Percentiles rank a stretch among this genome's conserved stretches.
Evolutionary conservation across 2,888 invertebrate genomes (phyloP).

Genomic region (Pyralis farinalis): DNA sequence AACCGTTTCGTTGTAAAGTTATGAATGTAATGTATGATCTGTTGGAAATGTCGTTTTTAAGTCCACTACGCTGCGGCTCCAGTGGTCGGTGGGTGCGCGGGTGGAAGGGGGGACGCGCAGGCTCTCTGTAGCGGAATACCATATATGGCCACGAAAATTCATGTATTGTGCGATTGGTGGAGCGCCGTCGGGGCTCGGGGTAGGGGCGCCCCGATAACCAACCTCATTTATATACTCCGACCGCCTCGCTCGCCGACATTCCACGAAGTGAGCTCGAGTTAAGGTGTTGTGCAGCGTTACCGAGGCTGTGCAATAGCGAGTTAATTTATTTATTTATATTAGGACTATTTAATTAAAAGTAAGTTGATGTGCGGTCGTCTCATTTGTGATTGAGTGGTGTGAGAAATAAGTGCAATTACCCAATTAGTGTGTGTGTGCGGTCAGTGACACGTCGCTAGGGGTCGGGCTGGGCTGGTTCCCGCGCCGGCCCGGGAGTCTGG

Average conservation of each 20-base stretch:
- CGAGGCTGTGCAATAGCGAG: conserved; percentile 77
- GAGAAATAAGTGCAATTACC: conserved; percentile 44
- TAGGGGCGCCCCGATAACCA: conserved; percentile 77
- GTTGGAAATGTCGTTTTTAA: conserved; percentile 54
- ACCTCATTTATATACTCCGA: conserved; percentile 81
- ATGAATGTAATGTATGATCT: conserved; percentile 42
- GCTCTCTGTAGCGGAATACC: conserved; percentile 81
- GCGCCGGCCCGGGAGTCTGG: conserved; percentile 45
- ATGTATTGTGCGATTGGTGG: conserved; percentile 83
- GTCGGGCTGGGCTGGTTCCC: conserved; percentile 26
- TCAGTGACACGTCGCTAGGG: conserved; percentile 64
- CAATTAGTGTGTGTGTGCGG: conserved; percentile 51
- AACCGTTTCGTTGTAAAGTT: conserved; percentile 21
- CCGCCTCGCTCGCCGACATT: conserved; percentile 67
- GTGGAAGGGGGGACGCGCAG: conserved; percentile 59
- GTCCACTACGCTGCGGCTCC: conserved; percentile 40
- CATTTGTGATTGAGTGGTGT: conserved; percentile 41
- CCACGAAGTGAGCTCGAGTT: conserved; percentile 76
- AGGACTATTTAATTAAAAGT: conserved; percentile 79
- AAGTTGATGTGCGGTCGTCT: conserved; percentile 54
- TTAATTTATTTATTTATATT: conserved; percentile 77
- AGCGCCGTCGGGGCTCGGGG: conserved; percentile 67
- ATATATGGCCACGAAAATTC: conserved; percentile 72
- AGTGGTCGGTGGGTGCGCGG: conserved; percentile 35
- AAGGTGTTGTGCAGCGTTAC: conserved; percentile 70